Evolutionary conservation across 1,140 invertebrate genomes (phyloP), one percentile per base, ranked within the genome.

Genomic region (Papilio polyxenes): DNA sequence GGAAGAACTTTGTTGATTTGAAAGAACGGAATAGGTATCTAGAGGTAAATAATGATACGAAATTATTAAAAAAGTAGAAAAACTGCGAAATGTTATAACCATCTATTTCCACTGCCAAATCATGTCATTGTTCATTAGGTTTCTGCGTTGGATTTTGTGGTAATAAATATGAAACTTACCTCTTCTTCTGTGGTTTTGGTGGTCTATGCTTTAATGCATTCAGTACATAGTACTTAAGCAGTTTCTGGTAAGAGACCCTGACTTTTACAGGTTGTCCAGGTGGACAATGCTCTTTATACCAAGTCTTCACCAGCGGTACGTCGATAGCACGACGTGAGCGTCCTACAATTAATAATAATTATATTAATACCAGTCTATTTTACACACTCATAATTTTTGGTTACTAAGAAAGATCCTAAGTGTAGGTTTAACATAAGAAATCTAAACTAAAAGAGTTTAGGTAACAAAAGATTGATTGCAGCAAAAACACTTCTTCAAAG

Each of bases 1-100:
- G 99, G 96, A 99, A 99, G 95, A 99, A 99, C 94, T 99, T 99
- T 0, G 99, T 99, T 0, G 99, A 98, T 95, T 99, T 99, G 95
- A 99, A 99, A 0, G 99, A 99, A 20, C 99, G 96, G 96, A 99
- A 99, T 17, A 99, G 95, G 90, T 99, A 99, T 78, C 95, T 95
- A 84, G 23, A 37, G 23, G 20, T 13, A 69, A 9, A 69, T 37
- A 15, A 13, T 37, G 11, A 15, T 23, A 31, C 2, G 3, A 65
- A 65, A 15, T 13, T 59, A 17, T 56, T 13, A 11, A 3, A 31
- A 65, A 31, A 3, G 17, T 13, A 5, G 10, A 31, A 3, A 65
- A 81, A 82, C 23, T 31, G 23, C 0, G 2, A 76, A 23, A 51
- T 23, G 40, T 44, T 44, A 44, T 44, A 44, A 44, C 40, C 3